Evolutionary conservation across 2,113 vertebrate genomes (phyloP).

Genomic region (Hyaena hyaena): DNA sequence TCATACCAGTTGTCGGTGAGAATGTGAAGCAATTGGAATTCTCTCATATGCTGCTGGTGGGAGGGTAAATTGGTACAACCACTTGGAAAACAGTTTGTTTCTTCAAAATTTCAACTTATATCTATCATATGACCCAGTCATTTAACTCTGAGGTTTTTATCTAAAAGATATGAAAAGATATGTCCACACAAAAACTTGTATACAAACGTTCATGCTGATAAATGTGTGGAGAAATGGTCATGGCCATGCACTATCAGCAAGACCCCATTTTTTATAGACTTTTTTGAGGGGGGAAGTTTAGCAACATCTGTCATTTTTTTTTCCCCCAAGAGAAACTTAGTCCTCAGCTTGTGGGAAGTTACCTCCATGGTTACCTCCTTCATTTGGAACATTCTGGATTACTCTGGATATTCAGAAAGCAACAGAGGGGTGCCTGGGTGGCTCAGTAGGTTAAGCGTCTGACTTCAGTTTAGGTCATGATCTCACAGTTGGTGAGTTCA

Average conservation of each 20-base stretch:
- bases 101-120: not conserved
- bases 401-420: not conserved
- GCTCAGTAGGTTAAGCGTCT: no score
- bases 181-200: no score
- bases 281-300: rapidly evolving
- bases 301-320: not conserved
- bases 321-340: not conserved
- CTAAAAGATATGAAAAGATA: not conserved
- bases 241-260: no score
- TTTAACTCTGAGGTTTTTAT: not conserved
- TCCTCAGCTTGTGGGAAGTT: not conserved
- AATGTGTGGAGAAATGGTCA: not conserved
- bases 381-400: not conserved
- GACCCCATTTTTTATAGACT: not conserved
- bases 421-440: not conserved
- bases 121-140: not conserved
- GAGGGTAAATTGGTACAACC: not conserved
- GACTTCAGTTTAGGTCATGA: no score
- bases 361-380: not conserved
- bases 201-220: not conserved
- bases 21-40: not conserved
- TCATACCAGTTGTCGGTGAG: not conserved
- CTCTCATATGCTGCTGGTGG: not conserved
- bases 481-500: no score
- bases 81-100: not conserved